Conservation (phyloP, 2,797 vertebrate genomes). For the Dallia pectoralis region DNA sequence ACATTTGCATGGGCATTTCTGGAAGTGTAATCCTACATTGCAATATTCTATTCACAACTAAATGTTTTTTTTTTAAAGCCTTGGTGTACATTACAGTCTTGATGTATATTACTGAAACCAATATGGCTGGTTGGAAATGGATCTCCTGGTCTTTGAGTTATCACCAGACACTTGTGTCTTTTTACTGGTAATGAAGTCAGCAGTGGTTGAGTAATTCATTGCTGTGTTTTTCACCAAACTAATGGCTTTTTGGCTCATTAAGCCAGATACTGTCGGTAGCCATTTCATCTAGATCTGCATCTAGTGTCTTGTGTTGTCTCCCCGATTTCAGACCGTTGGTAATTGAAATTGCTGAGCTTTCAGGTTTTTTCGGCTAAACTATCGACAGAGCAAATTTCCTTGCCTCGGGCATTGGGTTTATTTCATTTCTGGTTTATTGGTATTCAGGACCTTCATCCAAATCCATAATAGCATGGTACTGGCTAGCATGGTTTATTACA, state of each 20-base stretch:
- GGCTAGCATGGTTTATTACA: slow-evolving; percentile 28
- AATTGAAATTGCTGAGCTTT: slow-evolving; percentile 8
- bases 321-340: slow-evolving; percentile 37
- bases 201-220: slow-evolving; percentile 63
- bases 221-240: slow-evolving; percentile 48
- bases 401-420: slow-evolving; percentile 13
- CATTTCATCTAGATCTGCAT: slow-evolving; percentile 49
- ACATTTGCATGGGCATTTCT: slow-evolving; percentile 62
- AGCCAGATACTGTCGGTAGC: slow-evolving; percentile 43
- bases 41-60: slow-evolving; percentile 61
- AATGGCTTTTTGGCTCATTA: slow-evolving; percentile 65
- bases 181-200: slow-evolving; percentile 67
- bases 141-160: slow-evolving; percentile 51
- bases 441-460: slow-evolving; percentile 9
- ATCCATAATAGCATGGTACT: slow-evolving; percentile 12
- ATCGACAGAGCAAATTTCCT: slow-evolving; percentile 16
- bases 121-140: slow-evolving; percentile 50
- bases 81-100: slow-evolving; percentile 62
- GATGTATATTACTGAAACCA: slow-evolving; percentile 56
- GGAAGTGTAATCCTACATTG: slow-evolving; percentile 48
- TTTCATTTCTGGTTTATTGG: slow-evolving; percentile 42
- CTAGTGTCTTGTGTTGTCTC: slow-evolving; percentile 31
- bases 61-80: slow-evolving; percentile 69
- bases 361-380: not conserved
- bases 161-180: slow-evolving; percentile 58